Base-by-base conservation (phyloP, 2,113 vertebrate species). In the Orientallactaga bullata region DNA sequence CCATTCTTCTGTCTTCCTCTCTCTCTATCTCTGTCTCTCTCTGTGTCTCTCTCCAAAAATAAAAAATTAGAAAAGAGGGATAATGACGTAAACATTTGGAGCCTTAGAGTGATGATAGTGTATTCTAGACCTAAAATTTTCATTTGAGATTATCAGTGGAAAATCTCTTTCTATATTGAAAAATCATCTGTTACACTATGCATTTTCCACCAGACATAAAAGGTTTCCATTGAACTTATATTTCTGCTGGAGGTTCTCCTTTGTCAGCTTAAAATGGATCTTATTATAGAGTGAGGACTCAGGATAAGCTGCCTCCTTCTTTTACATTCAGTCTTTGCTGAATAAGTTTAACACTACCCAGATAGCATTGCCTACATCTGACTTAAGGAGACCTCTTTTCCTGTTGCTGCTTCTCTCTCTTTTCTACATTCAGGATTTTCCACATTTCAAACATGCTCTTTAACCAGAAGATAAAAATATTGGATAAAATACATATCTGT, bases 171-270 rank as follows among this genome's bases (percentile, higher is more conserved):
- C 32, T 77, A 13, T 58, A n/a, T 47, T 86, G 81, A 47, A 11
- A 83, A 77, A 72, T 79, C 32, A 72, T 71, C 74, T 79, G 32
- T 66, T 5, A 23, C 20, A 35, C 7, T 74, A 68, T 17, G 26
- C 1, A 17, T 68, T 58, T 93, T 93, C 82, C 30, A 28, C 15
- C 55, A 74, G 37, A 82, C 21, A 12, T 32, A 1, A 23, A 28
- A 89, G 17, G 18, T 82, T 94, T 78, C 71, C 2, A 15, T 1
- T 58, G 24, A 93, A 88, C 39, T 55, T 66, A 82, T 3, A 84
- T 71, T 93, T 93, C 32, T 81, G 3, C n/a, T 96, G 28, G 69
- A 51, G 21, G 26, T 69, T 96, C 32, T 73, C 32, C 55, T 95
- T 84, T 84, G 63, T 32, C 37, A 90, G 32, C 17, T 88, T 95